Evolutionary conservation across 2,797 vertebrate species (phyloP), one percentile per base, ranked within the genome.

Genomic region (Prunella strophiata): DNA sequence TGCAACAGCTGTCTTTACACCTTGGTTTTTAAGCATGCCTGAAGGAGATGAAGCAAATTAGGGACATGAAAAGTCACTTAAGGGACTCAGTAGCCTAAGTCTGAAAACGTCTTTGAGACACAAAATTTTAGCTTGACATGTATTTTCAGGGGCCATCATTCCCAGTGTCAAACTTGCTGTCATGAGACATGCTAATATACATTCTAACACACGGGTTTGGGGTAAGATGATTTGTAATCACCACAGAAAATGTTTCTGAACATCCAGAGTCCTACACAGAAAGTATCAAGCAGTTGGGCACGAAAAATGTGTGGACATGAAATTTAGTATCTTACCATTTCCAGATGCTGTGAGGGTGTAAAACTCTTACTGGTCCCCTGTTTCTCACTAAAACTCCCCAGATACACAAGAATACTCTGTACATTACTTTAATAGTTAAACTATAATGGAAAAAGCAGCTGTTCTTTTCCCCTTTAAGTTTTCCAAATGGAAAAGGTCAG

Each of bases 401-500:
- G 2, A 2, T 32, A 51, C 15, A 27, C 7, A 5, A 36, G 32
- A 40, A 70, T 11, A 40, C 8, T 51, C 16, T 19, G 2, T 79
- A 19, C 50, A 71, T 80, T 65, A 65, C 34, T 65, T 63, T 9
- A 52, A 45, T 54, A 73, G n/a, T n/a, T 61, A 45, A 93, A 75
- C 27, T 50, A 12, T 40, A 58, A 43, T 22, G 30, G 32, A 68
- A 84, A 88, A 90, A 67, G 7, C 12, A 83, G 47, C n/a, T 86
- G 20, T 68, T 93, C n/a, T 74, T 92, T 75, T 65, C 38, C 57
- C 29, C 18, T 70, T 92, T 22, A 74, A 50, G 74, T 59, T 91
- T 54, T 91, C 43, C 38, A 79, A 45, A 68, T 58, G 43, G 65
- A 93, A 97, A 96, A 97, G 85, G 94, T 96, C 95, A 88, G 74